phyloP scores from a whole-genome alignment of 1,140 invertebrate species.

The Ridgeia piscesae region DNA sequence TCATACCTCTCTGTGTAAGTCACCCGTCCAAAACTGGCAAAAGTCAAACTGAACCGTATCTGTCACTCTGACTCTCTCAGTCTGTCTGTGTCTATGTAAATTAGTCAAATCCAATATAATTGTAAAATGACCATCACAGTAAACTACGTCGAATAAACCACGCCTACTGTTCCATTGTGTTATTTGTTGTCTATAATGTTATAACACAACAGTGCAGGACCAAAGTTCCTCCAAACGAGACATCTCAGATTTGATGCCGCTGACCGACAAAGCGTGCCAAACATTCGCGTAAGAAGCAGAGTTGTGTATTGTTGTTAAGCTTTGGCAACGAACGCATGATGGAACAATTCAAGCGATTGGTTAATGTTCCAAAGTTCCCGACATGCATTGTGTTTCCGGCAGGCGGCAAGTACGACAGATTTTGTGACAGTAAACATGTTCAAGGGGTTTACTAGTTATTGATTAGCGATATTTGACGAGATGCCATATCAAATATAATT shows the following conservation, averaged over 20 bases:
- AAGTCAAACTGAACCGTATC: no score
- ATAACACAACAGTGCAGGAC: not conserved
- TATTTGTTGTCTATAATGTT: not conserved
- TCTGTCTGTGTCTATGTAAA: no score
- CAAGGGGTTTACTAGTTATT: not conserved
- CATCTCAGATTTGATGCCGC: not conserved
- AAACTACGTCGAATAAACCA: not conserved
- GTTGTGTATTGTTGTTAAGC: slow-evolving; percentile 5
- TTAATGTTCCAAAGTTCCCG: not conserved
- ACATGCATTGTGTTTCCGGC: not conserved
- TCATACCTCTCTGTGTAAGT: no score
- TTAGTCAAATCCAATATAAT: not conserved
- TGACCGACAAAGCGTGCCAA: not conserved
- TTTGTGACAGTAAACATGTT: not conserved
- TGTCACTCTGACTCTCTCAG: no score
- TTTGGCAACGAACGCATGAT: not conserved
- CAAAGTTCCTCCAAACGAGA: not conserved
- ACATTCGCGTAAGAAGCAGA: not conserved
- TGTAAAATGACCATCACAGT: not conserved
- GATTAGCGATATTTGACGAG: not conserved
- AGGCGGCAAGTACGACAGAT: not conserved
- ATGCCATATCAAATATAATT: not conserved
- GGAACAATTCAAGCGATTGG: not conserved
- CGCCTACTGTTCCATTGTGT: not conserved
- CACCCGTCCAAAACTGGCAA: no score